These are phyloP conservation scores for Eulemur coronatus DNA, from an alignment of 2,797 vertebrate genomes.

Conservation along the genomic window DNA sequence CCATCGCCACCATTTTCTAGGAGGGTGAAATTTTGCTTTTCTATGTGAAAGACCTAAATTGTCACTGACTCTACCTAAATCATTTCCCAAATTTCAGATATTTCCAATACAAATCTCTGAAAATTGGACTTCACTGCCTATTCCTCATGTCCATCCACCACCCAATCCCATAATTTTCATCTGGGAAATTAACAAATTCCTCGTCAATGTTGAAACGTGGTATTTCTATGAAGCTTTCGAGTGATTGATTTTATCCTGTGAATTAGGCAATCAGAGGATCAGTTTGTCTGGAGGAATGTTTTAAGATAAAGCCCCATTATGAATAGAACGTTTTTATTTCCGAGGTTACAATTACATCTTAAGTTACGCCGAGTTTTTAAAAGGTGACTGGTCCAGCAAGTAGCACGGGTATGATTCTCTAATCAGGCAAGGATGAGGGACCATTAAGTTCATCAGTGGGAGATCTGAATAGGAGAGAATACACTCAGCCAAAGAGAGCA, in stretches of 20 bases:
- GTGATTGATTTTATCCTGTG: background rate
- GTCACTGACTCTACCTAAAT: background rate
- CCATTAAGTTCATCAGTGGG: background rate
- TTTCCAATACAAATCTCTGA: background rate
- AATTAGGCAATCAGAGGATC: background rate
- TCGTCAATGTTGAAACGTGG: background rate
- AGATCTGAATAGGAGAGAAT: background rate
- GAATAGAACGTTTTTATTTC: background rate
- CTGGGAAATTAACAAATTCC: background rate
- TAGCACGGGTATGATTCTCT: background rate
- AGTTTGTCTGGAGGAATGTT: background rate
- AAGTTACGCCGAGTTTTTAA: background rate
- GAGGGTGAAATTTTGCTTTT: background rate
- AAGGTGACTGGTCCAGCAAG: background rate
- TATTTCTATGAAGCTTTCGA: background rate
- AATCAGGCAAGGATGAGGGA: background rate
- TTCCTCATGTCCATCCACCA: background rate
- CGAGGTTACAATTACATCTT: background rate
- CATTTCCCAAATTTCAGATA: background rate
- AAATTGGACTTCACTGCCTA: background rate
- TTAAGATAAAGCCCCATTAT: background rate
- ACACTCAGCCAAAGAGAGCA: background rate
- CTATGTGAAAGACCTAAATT: background rate
- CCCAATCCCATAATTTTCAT: background rate
- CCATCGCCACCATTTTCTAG: background rate